Percentiles rank a stretch among this genome's conserved stretches.
These are phyloP conservation scores for Acyrthosiphon pisum DNA, from an alignment of 1,140 invertebrate species.

Conservation along the genomic window DNA sequence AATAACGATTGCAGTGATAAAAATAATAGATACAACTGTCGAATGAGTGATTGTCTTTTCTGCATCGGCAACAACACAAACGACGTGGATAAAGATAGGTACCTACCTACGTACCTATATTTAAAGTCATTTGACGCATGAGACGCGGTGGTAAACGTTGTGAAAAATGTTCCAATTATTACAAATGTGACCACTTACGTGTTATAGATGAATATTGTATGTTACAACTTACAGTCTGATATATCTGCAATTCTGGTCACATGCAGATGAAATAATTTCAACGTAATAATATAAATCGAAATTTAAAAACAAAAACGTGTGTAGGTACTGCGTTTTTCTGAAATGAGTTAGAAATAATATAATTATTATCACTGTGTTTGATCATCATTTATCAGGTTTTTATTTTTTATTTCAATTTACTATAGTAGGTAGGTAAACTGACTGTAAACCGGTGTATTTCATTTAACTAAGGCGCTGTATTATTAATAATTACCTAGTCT, in stretches of 20 bases:
- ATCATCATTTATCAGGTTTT: neutral
- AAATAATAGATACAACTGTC: neutral
- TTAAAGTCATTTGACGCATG: neutral
- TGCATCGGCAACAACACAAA: neutral
- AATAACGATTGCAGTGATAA: conserved; percentile 18
- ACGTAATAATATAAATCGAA: neutral
- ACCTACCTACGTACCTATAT: neutral
- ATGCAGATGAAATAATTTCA: neutral
- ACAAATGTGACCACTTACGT: neutral
- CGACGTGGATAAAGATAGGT: neutral
- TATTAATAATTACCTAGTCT: neutral
- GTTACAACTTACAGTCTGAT: neutral
- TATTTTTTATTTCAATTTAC: neutral
- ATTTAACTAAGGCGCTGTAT: neutral
- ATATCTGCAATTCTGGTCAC: no score
- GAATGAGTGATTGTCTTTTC: conserved; percentile 4
- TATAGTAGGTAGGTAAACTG: neutral
- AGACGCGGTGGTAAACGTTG: no score
- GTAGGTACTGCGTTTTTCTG: neutral
- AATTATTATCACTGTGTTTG: neutral
- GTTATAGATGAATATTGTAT: neutral
- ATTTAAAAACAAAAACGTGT: neutral
- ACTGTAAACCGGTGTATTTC: neutral
- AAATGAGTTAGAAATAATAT: neutral
- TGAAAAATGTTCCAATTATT: neutral